Conservation (phyloP, 1,140 invertebrate genomes). For the Sesamia nonagrioides region DNA sequence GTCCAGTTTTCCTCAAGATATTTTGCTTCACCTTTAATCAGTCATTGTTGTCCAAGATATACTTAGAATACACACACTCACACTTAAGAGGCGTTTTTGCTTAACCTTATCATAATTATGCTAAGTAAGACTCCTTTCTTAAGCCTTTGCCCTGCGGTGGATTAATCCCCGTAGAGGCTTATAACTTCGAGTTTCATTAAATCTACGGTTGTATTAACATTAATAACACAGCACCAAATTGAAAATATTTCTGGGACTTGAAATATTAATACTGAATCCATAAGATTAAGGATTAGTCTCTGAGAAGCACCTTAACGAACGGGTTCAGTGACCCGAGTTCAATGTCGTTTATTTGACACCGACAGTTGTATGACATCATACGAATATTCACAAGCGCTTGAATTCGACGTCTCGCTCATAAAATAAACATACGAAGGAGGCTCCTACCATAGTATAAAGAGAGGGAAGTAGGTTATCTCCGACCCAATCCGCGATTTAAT, state of each 20-base stretch:
- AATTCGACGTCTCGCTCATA: neutral
- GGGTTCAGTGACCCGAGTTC: slow-evolving; percentile 27
- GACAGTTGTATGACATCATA: slow-evolving; percentile 28
- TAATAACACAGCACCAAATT: neutral
- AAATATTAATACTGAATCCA: neutral
- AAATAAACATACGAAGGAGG: neutral
- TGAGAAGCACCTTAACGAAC: neutral
- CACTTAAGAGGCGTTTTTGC: too few relatives aligned
- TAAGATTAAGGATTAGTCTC: slow-evolving; percentile 17
- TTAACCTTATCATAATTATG: too few relatives aligned
- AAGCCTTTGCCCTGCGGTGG: too few relatives aligned
- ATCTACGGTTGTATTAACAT: neutral
- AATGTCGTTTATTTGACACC: slow-evolving; percentile 36
- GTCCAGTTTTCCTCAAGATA: too few relatives aligned
- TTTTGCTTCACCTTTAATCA: too few relatives aligned
- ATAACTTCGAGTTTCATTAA: neutral
- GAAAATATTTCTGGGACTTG: neutral
- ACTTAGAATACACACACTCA: too few relatives aligned
- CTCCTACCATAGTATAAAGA: too few relatives aligned
- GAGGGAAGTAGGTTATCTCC: too few relatives aligned
- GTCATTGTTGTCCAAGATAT: too few relatives aligned
- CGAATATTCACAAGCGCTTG: neutral
- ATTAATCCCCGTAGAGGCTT: too few relatives aligned
- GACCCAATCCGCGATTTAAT: too few relatives aligned
- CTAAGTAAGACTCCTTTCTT: too few relatives aligned